Evolutionary conservation across 2,113 vertebrate genomes (phyloP).

Genomic region (Oryzias curvinotus): DNA sequence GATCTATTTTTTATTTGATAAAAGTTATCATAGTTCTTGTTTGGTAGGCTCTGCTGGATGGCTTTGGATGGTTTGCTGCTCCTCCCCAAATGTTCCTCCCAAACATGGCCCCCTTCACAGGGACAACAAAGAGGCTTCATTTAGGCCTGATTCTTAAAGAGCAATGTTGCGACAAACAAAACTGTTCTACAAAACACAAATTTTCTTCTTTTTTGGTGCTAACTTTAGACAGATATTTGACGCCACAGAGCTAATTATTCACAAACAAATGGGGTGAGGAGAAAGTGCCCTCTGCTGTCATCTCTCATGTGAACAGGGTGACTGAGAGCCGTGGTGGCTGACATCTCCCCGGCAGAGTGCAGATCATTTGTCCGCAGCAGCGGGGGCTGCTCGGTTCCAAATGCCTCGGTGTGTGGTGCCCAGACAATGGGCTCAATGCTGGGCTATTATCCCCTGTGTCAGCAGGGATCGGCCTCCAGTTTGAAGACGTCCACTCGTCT

Average conservation of each 20-base stretch:
- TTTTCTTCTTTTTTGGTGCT: too few species aligned
- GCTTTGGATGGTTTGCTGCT: too few species aligned
- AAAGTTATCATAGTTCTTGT: too few species aligned
- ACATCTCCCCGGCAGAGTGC: constrained; percentile 68
- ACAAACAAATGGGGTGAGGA: constrained; percentile 66
- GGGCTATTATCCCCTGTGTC: constrained; percentile 79
- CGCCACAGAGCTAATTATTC: constrained; percentile 64
- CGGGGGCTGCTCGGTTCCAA: constrained; percentile 67
- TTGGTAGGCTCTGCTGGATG: too few species aligned
- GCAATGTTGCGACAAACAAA: too few species aligned
- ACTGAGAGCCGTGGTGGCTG: constrained; percentile 67
- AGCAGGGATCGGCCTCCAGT: constrained; percentile 74
- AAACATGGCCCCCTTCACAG: too few species aligned
- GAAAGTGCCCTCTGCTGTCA: constrained; percentile 59
- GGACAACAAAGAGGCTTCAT: too few species aligned
- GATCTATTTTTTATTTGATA: too few species aligned
- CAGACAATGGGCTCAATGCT: constrained; percentile 73
- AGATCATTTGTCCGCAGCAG: constrained; percentile 73
- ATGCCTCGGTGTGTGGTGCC: constrained; percentile 72
- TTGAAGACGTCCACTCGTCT: constrained; percentile 75
- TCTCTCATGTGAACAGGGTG: constrained; percentile 57
- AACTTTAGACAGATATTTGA: constrained; percentile 4
- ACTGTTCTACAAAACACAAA: too few species aligned
- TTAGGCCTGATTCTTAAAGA: too few species aligned
- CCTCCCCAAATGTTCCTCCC: too few species aligned